A percentile compares a stretch with the other conserved stretches of the same genome.
Conservation (phyloP, 2,113 vertebrate species). For the Barnardius zonarius region DNA sequence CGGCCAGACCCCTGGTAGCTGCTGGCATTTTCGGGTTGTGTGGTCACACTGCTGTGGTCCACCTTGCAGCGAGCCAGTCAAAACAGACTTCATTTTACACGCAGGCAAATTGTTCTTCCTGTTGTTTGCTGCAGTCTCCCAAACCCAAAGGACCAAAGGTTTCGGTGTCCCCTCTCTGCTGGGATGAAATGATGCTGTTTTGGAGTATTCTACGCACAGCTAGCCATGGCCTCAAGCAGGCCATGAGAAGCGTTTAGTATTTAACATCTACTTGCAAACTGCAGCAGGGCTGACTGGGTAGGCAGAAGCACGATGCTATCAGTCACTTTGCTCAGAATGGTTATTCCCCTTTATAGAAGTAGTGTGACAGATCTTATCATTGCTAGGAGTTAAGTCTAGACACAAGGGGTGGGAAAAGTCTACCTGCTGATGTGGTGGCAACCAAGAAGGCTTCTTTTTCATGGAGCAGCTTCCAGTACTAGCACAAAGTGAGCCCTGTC, state of each 20-base stretch:
- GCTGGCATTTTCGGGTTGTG: neutral
- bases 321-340: neutral
- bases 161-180: neutral
- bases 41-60: neutral
- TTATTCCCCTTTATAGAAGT: neutral
- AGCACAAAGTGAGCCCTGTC: neutral
- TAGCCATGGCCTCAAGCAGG: conserved; percentile 10
- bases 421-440: neutral
- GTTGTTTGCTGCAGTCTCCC: neutral
- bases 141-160: neutral
- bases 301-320: neutral
- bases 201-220: conserved; percentile 56
- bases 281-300: neutral
- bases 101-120: fast-evolving
- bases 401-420: neutral
- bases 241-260: neutral
- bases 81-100: neutral
- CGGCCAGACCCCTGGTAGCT: neutral
- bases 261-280: neutral
- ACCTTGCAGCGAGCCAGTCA: conserved; percentile 5
- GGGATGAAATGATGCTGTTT: conserved; percentile 42
- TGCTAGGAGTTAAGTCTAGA: neutral
- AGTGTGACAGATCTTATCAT: neutral
- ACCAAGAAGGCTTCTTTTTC: neutral
- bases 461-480: neutral